Base-by-base conservation (phyloP, 2,888 invertebrate genomes). In the Neuroscelio doddi region DNA sequence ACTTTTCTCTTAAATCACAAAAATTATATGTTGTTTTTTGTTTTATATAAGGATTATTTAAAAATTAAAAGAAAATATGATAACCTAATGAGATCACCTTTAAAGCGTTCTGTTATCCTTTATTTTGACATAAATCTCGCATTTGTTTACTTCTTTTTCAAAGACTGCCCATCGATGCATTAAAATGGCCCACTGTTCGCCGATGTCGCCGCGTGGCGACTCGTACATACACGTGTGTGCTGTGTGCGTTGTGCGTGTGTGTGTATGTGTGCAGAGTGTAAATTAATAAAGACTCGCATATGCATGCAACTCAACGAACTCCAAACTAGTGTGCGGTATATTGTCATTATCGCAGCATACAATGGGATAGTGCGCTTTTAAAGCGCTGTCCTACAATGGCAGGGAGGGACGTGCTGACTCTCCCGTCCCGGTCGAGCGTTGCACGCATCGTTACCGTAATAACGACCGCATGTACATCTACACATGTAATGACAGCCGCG, bases 351-450 rank as follows among this genome's bases (percentile, higher is more conserved):
- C 61, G 57, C 45, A 58, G 58, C 51, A 56, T 51, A 69, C 63
- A 65, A 69, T 69, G 57, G 65, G 39, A 47, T 50, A 30, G 47
- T 42, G 65, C 65, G 59, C 65, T 44, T 56, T 61, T 56, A 52
- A 61, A 65, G 61, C 61, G 59, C 51, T 51, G 69, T 56, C 64
- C 56, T n/a, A 78, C 77, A 78, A 78, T 77, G 70, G 56, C 47
- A 77, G 75, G 80, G 79, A 76, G 76, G 75, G 80, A 79, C 79
- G 63, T 69, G 39, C 68, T 47, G 72, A 58, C 74, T 44, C 56
- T 61, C 64, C 68, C 65, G 68, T 65, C 64, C 65, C 58, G 62
- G 59, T 64, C 61, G 57, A 61, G 49, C 69, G 42, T 58, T 57
- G 56, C 55, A 66, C 42, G 58, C 57, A 63, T 68, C 67, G 67